Evolutionary conservation across 2,888 invertebrate species (phyloP), one percentile per base, ranked within the genome.

Genomic region (Prosopocoilus inquinatus): DNA sequence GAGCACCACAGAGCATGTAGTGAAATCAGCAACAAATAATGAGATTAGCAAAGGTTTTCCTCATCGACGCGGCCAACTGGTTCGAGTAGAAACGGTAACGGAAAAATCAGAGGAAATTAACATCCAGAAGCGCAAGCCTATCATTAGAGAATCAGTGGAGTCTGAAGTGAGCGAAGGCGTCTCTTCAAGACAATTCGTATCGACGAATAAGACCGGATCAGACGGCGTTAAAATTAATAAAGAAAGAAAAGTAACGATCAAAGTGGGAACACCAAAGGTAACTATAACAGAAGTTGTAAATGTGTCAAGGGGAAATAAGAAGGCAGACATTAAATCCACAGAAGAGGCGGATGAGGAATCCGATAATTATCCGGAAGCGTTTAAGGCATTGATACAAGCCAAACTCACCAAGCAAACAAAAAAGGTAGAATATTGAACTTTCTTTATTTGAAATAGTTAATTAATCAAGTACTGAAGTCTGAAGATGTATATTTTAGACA

Each of bases 361-460:
- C 2, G 85, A 84, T 68, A 86, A 86, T 66, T 86, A 86, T 72
- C 86, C 86, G 12, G 84, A 81, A 67, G 82, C 81, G 67, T 86
- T 85, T 69, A 86, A 86, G 69, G 82, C 84, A n/a, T 72, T 85
- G 50, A 76, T 86, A 47, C 83, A 84, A 74, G 80, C 84, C 48
- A 85, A 85, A 75, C 72, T 76, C 60, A 32, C 47, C 9, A 53
- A 53, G 41, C 38, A 39, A 28, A 34, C 46, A n/a, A 16, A 20
- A n/a, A 54, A 53, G 53, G 53, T 49, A 45, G 34, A 15, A 28
- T 28, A 28, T 7, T 7, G 3, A 28, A 28, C 5, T 28, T 28
- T 4, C 7, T 28, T 28, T 28, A 28, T 28, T 5, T 1, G 1
- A 28, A 28, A 28, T 28, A 5, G 7, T 28, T 28, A 3, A 28